phyloP scores from a whole-genome alignment of 2,113 vertebrate species.

The Paedocypris sp. region DNA sequence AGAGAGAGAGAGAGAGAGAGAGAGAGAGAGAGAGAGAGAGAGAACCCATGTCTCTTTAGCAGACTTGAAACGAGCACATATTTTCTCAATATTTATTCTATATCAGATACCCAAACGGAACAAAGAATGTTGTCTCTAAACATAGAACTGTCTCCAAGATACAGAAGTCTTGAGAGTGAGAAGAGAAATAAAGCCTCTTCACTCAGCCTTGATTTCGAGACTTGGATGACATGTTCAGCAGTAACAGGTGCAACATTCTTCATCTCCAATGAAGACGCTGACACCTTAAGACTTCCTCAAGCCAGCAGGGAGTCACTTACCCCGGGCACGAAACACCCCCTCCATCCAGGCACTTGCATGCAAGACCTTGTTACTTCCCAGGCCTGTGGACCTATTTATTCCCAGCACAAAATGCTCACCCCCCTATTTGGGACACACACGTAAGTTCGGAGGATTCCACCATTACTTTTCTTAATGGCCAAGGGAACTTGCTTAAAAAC shows the following conservation, averaged over 20 bases:
- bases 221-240: conserved; percentile 15
- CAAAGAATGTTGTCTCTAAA: conserved; percentile 4
- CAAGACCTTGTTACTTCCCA: conserved; percentile 49
- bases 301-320: conserved; percentile 35
- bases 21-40: background rate
- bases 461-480: background rate
- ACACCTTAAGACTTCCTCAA: conserved; percentile 35
- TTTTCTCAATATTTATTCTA: background rate
- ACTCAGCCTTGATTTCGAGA: conserved; percentile 17
- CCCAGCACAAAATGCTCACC: conserved; percentile 31
- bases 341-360: background rate
- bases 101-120: background rate
- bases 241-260: conserved; percentile 26
- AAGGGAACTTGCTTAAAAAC: no score
- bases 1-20: background rate
- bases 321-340: background rate
- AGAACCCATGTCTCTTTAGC: background rate
- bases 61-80: background rate
- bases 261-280: conserved; percentile 32
- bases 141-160: conserved; percentile 11
- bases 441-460: background rate
- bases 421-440: conserved; percentile 31
- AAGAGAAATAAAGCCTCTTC: conserved; percentile 13
- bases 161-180: background rate
- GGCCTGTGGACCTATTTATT: conserved; percentile 57